Conservation (phyloP, 2,797 vertebrate genomes). For the Notolepis coatsorum region DNA sequence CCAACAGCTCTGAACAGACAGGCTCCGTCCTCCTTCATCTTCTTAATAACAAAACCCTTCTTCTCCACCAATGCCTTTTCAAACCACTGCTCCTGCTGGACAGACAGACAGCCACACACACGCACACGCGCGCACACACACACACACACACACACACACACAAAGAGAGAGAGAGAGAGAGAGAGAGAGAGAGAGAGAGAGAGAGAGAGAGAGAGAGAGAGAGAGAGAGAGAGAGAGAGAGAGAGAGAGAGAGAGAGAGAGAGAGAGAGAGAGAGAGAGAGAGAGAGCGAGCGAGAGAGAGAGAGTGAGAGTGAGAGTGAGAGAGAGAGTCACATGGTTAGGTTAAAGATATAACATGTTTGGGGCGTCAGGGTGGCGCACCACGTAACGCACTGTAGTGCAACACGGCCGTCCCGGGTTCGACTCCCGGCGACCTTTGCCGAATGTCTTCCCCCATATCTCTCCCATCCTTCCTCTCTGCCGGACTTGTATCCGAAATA, state of each 20-base stretch:
- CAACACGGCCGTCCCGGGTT: no score
- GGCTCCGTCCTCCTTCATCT: constrained; percentile 95
- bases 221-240: neutral
- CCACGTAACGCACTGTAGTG: no score
- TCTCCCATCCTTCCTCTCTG: no score
- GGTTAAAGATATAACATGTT: no score
- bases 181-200: neutral
- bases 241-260: neutral
- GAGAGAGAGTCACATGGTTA: no score
- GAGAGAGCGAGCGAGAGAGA: neutral
- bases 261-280: neutral
- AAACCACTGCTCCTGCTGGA: constrained; percentile 93
- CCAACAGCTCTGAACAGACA: constrained; percentile 93
- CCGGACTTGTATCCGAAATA: no score
- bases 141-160: neutral
- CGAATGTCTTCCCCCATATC: no score
- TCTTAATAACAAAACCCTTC: constrained; percentile 95
- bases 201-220: neutral
- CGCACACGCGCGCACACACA: neutral
- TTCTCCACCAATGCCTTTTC: constrained; percentile 92
- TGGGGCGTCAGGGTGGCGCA: no score
- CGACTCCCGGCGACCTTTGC: no score
- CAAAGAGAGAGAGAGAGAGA: neutral
- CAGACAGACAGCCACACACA: neutral
- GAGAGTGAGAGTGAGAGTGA: neutral